These are phyloP conservation scores for Philypnodon macrostomus DNA, from an alignment of 2,797 vertebrate species.

Conservation along the genomic window DNA sequence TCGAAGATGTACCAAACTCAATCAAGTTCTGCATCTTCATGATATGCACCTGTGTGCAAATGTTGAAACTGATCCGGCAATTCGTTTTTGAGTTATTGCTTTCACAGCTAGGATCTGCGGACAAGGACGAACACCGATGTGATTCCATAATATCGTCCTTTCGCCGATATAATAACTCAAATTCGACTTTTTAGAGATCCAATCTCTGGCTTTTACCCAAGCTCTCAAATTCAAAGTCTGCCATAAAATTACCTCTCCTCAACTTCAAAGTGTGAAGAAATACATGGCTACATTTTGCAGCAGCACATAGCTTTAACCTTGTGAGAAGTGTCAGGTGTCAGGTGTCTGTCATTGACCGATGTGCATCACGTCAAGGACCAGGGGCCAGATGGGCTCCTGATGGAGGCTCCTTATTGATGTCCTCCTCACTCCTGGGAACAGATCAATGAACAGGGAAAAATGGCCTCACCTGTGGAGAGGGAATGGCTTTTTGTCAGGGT, in stretches of 20 bases:
- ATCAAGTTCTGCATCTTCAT: too few species aligned
- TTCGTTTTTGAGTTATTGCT: too few species aligned
- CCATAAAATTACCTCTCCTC: neutral
- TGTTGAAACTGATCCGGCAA: too few species aligned
- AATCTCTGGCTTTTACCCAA: too few species aligned
- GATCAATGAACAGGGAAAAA: slow-evolving; percentile 46
- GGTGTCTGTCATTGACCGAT: slow-evolving; percentile 41
- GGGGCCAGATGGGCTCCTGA: slow-evolving; percentile 47
- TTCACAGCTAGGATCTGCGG: too few species aligned
- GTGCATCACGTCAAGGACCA: slow-evolving; percentile 32
- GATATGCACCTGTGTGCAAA: too few species aligned
- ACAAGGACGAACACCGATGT: too few species aligned
- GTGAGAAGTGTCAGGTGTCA: slow-evolving; percentile 40
- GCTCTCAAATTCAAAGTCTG: neutral
- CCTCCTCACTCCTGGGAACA: slow-evolving; percentile 9
- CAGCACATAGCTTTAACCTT: slow-evolving; percentile 7
- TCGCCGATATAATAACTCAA: too few species aligned
- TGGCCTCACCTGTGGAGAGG: slow-evolving; percentile 26
- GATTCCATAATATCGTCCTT: too few species aligned
- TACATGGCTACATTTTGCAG: neutral
- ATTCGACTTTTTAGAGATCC: too few species aligned
- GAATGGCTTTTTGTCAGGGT: slow-evolving; percentile 9
- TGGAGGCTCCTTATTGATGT: slow-evolving; percentile 52
- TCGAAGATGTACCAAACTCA: too few species aligned
- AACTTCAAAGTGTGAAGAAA: neutral